Evolutionary conservation across 2,888 invertebrate genomes (phyloP).

Genomic region (Ennomos erosarius): DNA sequence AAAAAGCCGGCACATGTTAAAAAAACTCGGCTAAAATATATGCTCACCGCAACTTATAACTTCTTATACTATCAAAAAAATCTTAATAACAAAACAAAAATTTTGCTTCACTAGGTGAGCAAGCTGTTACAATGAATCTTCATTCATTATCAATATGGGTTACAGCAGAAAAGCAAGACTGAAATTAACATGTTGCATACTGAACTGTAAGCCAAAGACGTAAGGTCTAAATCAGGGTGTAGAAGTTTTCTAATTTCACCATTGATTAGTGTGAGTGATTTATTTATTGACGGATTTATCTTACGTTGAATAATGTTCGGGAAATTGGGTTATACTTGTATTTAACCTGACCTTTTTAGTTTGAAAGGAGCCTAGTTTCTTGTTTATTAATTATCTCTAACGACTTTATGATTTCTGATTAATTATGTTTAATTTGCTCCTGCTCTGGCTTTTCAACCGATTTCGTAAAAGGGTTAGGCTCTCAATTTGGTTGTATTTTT

Average conservation of each 20-base stretch:
- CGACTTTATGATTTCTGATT: too few species aligned
- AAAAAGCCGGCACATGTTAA: too few species aligned
- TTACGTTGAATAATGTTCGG: slow-evolving; percentile 20
- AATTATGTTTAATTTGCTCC: too few species aligned
- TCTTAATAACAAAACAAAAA: background rate
- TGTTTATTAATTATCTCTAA: too few species aligned
- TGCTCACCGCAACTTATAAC: too few species aligned
- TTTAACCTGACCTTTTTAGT: slow-evolving; percentile 3
- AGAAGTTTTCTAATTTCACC: slow-evolving; percentile 9
- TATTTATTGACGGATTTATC: slow-evolving; percentile 32
- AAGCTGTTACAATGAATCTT: background rate
- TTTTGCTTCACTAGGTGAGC: background rate
- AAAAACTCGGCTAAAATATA: too few species aligned
- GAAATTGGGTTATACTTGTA: slow-evolving; percentile 27
- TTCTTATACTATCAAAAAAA: too few species aligned
- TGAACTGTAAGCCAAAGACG: slow-evolving; percentile 7
- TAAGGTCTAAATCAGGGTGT: slow-evolving; percentile 11
- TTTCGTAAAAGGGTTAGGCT: too few species aligned
- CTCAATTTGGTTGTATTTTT: too few species aligned
- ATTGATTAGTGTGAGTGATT: slow-evolving; percentile 31
- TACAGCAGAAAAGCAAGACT: slow-evolving; percentile 1
- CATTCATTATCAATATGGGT: slow-evolving; percentile 3
- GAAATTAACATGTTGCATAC: background rate
- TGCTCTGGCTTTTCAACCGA: too few species aligned
- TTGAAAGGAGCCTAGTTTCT: background rate